Evolutionary conservation across 2,888 invertebrate genomes (phyloP), one percentile per base, ranked within the genome.

Genomic region (Chydorus sphaericus): DNA sequence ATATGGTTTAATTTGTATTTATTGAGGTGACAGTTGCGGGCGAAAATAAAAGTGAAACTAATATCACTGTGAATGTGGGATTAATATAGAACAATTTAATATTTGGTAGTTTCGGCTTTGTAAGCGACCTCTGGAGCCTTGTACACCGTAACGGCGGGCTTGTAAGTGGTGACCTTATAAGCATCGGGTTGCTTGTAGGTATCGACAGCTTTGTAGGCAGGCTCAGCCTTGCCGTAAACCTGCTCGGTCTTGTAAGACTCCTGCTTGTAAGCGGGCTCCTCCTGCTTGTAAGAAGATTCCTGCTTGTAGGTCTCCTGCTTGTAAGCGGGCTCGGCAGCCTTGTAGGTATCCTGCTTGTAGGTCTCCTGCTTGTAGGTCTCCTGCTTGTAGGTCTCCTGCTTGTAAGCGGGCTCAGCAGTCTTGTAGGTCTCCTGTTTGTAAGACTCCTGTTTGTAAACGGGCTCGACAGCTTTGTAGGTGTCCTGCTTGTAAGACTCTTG

Each of bases 401-500:
- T 31, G 1, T 20, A 4, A 26, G 5, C 18, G n/a, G 6, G 36
- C 5, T 28, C 59, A n/a, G 60, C 60, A 28, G 48, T n/a, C 11
- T 39, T 39, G 39, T 39, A 39, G 4, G 39, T 20, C 16, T 18
- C 2, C 16, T 1, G 18, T 16, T 39, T 39, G 16, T 1, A 7
- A n/a, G 16, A 6, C n/a, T 6, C 20, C n/a, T n/a, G n/a, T 20
- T 51, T 31, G 1, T 20, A 4, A 26, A 11, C 18, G n/a, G 6
- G 36, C 5, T 28, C 59, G 20, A 59, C 60, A 28, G 48, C n/a
- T 16, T 39, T 39, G 39, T 39, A 39, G 4, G 39, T 20, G 8
- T 18, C 2, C 16, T 1, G 18, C n/a, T 39, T 39, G 18, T 7
- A 3, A 26, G n/a, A n/a, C 20, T 11, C n/a, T n/a, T n/a, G n/a